Percentiles rank a stretch among this genome's conserved stretches.
Evolutionary conservation across 2,888 invertebrate species (phyloP).

Genomic region (Mesodorylaimus sp.): DNA sequence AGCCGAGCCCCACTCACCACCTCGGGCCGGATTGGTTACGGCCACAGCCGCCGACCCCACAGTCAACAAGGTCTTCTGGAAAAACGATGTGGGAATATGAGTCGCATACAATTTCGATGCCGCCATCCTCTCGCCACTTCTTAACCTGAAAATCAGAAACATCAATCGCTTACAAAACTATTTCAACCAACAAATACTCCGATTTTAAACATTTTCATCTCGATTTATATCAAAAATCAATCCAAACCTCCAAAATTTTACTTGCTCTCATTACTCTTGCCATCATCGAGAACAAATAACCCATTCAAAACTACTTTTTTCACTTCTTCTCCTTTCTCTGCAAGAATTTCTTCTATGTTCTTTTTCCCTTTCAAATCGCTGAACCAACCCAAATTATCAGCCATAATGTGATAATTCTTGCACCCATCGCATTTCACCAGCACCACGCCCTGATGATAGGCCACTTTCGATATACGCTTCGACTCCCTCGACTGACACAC

Average conservation of each 20-base stretch:
- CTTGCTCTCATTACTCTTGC: background rate
- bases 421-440: constrained; percentile 75
- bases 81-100: constrained; percentile 34
- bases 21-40: constrained; percentile 54
- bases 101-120: constrained; percentile 19
- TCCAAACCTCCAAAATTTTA: background rate
- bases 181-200: too few relatives aligned
- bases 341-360: constrained; percentile 76
- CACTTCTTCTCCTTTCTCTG: constrained; percentile 66
- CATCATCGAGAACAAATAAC: background rate
- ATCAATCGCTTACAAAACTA: too few relatives aligned
- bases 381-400: constrained; percentile 91
- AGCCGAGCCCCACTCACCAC: constrained; percentile 32
- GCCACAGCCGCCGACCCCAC: constrained; percentile 71
- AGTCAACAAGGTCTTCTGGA: constrained; percentile 59
- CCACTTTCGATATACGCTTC: constrained; percentile 61
- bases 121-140: background rate
- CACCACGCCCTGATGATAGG: constrained; percentile 72
- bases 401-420: constrained; percentile 72
- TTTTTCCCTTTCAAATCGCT: constrained; percentile 43
- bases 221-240: background rate
- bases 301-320: constrained; percentile 11
- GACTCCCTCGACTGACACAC: constrained; percentile 57
- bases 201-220: background rate
- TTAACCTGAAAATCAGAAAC: background rate